A percentile compares a stretch with the other conserved stretches of the same genome.
Conservation (phyloP, 1,140 invertebrate species). For the Nasonia giraulti region DNA sequence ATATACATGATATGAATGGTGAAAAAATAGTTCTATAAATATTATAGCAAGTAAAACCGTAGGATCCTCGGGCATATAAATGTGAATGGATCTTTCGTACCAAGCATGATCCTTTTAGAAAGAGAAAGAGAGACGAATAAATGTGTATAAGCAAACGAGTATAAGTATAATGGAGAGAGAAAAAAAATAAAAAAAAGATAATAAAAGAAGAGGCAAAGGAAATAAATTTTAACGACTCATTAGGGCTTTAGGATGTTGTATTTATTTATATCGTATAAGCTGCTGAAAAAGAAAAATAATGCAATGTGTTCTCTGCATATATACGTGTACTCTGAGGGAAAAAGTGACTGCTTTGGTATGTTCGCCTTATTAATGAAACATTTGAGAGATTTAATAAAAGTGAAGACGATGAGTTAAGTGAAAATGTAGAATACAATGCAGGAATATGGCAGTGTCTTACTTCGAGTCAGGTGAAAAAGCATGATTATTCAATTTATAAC, state of each 20-base stretch:
- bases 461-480: neutral
- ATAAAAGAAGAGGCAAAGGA: neutral
- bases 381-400: conserved; percentile 49
- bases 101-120: conserved; percentile 6
- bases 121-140: conserved; percentile 7
- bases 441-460: conserved; percentile 40
- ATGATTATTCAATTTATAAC: too few species aligned
- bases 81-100: conserved; percentile 15
- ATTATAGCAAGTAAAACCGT: neutral
- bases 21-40: conserved; percentile 15
- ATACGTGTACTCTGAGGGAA: conserved; percentile 56
- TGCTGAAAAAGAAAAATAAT: conserved; percentile 61
- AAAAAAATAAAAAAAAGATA: conserved; percentile 8
- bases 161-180: neutral
- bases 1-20: neutral
- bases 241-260: conserved; percentile 52
- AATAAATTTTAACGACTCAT: conserved; percentile 53
- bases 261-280: conserved; percentile 46
- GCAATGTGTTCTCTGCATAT: conserved; percentile 70
- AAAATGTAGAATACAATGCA: conserved; percentile 52
- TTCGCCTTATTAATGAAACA: conserved; percentile 64
- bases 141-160: neutral
- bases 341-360: conserved; percentile 69
- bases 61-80: neutral
- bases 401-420: conserved; percentile 30